Percentiles rank a stretch among this genome's conserved stretches.
Evolutionary conservation across 2,797 vertebrate species (phyloP).

Genomic region (Miichthys miiuy): DNA sequence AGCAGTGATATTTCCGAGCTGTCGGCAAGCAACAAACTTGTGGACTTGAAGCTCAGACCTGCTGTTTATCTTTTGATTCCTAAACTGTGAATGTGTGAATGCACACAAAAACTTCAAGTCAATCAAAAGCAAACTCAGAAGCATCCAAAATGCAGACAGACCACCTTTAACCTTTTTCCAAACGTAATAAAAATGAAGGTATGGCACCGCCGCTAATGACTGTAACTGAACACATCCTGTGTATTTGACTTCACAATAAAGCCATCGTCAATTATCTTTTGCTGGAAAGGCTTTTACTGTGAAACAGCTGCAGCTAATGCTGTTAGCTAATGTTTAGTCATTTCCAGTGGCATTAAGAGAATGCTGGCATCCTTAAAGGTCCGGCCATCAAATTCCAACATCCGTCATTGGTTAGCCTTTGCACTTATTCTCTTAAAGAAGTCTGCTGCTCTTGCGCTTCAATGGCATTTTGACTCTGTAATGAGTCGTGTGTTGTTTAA

Average conservation of each 20-base stretch:
- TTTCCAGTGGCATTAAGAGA: conserved; percentile 33
- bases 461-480: conserved; percentile 36
- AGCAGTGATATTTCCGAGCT: conserved; percentile 38
- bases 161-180: neutral
- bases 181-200: conserved; percentile 8
- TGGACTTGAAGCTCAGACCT: conserved; percentile 31
- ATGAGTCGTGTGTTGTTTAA: conserved; percentile 46
- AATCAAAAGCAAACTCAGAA: neutral
- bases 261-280: conserved; percentile 20
- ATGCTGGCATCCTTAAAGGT: conserved; percentile 34
- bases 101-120: conserved; percentile 15
- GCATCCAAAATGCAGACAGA: neutral
- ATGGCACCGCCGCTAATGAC: conserved; percentile 7
- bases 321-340: conserved; percentile 37
- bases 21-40: conserved; percentile 10
- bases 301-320: conserved; percentile 35
- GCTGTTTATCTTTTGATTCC: conserved; percentile 31
- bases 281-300: conserved; percentile 17
- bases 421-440: conserved; percentile 16
- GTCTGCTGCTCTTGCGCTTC: conserved; percentile 24
- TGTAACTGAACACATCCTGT: conserved; percentile 19
- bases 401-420: conserved; percentile 30
- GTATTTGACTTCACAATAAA: conserved; percentile 21
- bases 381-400: conserved; percentile 35
- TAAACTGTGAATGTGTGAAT: conserved; percentile 10